A percentile compares a stretch with the other conserved stretches of the same genome.
These are phyloP conservation scores for Brachionus paranguensis DNA, from an alignment of 1,140 invertebrate genomes.

Conservation along the genomic window DNA sequence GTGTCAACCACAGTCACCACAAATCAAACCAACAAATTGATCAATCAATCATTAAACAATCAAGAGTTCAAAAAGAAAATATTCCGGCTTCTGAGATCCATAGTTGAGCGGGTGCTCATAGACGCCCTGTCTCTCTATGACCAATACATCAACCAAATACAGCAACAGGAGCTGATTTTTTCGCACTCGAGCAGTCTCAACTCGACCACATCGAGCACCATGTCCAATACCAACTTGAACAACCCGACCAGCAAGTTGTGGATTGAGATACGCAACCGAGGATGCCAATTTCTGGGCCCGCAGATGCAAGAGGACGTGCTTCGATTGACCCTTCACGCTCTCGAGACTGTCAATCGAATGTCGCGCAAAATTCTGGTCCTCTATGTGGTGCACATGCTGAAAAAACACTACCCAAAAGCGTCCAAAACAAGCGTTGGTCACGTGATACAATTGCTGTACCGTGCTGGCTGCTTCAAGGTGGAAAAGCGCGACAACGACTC, in stretches of 20 bases:
- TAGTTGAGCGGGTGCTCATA: background rate
- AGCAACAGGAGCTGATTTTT: background rate
- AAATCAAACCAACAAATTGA: background rate
- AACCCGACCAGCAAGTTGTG: constrained; percentile 83
- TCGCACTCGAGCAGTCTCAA: background rate
- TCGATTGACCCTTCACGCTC: constrained; percentile 80
- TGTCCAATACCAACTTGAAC: constrained; percentile 77
- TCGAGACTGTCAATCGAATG: constrained; percentile 92
- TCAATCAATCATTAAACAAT: background rate
- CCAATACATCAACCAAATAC: constrained; percentile 15
- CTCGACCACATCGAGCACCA: background rate
- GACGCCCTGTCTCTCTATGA: constrained; percentile 12
- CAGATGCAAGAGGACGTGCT: constrained; percentile 96
- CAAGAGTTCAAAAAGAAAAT: constrained; percentile 35
- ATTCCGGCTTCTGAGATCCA: background rate
- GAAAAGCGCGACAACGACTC: constrained; percentile 94
- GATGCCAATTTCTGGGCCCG: constrained; percentile 97
- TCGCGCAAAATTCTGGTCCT: constrained; percentile 94
- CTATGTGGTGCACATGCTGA: constrained; percentile 92
- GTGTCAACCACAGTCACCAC: background rate
- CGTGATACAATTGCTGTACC: constrained; percentile 91
- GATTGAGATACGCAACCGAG: constrained; percentile 88
- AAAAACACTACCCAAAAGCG: constrained; percentile 90
- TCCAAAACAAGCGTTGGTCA: constrained; percentile 98
- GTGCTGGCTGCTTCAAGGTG: constrained; percentile 96